Percentiles rank a stretch among this genome's conserved stretches.
Evolutionary conservation across 2,888 invertebrate species (phyloP).

Genomic region (Stenoptilia bipunctidactyla): DNA sequence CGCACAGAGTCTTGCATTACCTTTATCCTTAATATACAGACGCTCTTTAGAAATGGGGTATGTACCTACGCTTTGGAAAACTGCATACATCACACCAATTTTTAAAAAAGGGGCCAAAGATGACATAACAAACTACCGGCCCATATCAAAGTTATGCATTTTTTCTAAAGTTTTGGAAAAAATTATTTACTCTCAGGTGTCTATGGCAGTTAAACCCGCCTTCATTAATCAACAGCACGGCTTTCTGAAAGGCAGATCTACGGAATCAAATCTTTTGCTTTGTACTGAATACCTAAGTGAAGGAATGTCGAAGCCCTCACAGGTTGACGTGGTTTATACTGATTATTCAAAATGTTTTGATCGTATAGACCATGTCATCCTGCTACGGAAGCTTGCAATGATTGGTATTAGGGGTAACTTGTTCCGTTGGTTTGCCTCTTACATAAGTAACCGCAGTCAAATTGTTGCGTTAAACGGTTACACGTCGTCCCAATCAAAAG

Average conservation of each 20-base stretch:
- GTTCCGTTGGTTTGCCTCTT: slow-evolving; percentile 3
- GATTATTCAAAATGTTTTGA: slow-evolving; percentile 9
- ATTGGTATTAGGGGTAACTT: slow-evolving; percentile 1
- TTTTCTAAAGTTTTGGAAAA: slow-evolving; percentile 14
- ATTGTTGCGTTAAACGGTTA: slow-evolving; percentile 3
- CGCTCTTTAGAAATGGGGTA: slow-evolving; percentile 5
- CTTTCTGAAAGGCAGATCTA: slow-evolving; percentile 10
- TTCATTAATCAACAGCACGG: slow-evolving; percentile 15
- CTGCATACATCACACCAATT: slow-evolving; percentile 11
- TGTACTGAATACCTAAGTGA: slow-evolving; percentile 3
- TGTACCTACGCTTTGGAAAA: slow-evolving; percentile 10
- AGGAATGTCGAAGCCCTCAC: slow-evolving; percentile 1
- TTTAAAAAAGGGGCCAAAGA: slow-evolving; percentile 10
- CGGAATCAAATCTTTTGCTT: slow-evolving; percentile 4
- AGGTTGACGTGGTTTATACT: slow-evolving; percentile 10
- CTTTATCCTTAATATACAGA: slow-evolving; percentile 9
- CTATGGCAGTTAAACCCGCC: slow-evolving; percentile 4
- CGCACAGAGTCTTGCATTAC: slow-evolving; percentile 7
- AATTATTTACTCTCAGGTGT: slow-evolving; percentile 11
- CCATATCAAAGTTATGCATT: slow-evolving; percentile 15
- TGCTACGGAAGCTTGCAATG: slow-evolving; percentile 4
- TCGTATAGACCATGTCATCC: slow-evolving; percentile 7
- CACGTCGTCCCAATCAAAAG: not conserved
- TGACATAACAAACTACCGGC: slow-evolving; percentile 12
- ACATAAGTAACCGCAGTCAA: not conserved